Evolutionary conservation across 2,797 vertebrate genomes (phyloP), one percentile per base, ranked within the genome.

Genomic region (Crocidura indochinensis): DNA sequence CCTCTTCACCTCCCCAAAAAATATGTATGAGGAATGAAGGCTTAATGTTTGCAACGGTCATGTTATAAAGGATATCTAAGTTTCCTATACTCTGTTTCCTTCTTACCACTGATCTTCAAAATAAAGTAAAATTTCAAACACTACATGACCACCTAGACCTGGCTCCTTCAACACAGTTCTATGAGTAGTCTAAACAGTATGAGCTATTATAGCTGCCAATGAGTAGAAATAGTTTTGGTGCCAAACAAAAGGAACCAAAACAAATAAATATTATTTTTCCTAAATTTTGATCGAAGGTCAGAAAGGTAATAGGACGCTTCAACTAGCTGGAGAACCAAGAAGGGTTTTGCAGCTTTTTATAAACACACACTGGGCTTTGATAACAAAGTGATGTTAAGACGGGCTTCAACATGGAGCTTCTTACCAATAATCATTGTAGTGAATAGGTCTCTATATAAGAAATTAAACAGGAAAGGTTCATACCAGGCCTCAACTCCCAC

Each of bases 401-500:
- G 97, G 95, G 97, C 97, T 97, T 97, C 96, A 93, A 97, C 97
- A 96, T 95, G 97, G 96, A 97, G 96, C 47, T 97, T 96, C 99
- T 99, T 98, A 99, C 99, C 98, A 88, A 99, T 97, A 95, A 99
- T 99, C 99, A 99, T 99, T 86, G 98, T 81, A 95, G 98, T 99
- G 98, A 99, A 99, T 94, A 99, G 97, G 97, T 99, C 99, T 98
- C 99, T 98, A 97, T 99, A 99, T 95, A 98, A 98, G 97, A 99
- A 97, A 97, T 97, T 98, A 97, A 98, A 99, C 94, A 99, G 94
- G 96, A 99, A 95, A 60, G 99, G 99, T 96, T 98, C 97, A 98
- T 99, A 99, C 99, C 99, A 99, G 76, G 98, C 98, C 97, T 99
- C 99, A 90, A 99, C 99, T 64, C 99, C 99, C 60, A 99, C 99